Evolutionary conservation across 2,797 vertebrate genomes (phyloP), one percentile per base, ranked within the genome.

Genomic region (Xerus rutilus): DNA sequence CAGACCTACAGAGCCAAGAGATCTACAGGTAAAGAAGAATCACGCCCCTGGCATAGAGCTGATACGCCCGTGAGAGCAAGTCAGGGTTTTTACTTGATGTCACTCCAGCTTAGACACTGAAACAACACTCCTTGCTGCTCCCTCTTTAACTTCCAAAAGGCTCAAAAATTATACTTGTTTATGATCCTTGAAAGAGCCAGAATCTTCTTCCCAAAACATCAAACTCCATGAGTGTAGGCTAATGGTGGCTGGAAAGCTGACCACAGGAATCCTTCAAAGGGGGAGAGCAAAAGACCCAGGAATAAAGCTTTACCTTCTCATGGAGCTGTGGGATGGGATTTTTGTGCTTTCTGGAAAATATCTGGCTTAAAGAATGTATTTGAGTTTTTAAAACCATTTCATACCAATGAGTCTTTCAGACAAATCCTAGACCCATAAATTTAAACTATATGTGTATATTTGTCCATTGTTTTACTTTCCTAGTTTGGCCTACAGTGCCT

Each of bases 331-430:
- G 8, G 8, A 9, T 9, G 30, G 9, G 18, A 17, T 83, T 35
- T 28, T 30, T 23, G 21, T 2, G 1, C 21, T 64, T 32, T 69
- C 43, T 74, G 30, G 35, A 64, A 93, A 94, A 79, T 35, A 91
- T n/a, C 81, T 91, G 32, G 20, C 45, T 96, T 54, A 95, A 93
- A 83, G n/a, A 91, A 96, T 73, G 30, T 86, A 35, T 69, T 9
- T 64, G 52, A 91, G 52, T 81, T 96, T 57, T 85, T 76, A 87
- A 95, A 96, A 89, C 28, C 43, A 72, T 94, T 62, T 92, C 39
- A 96, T 84, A 79, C 84, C 86, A 93, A 35, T 32, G 43, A 72
- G 20, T 43, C 79, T 92, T 94, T 81, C 70, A 85, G 35, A 96
- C 43, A 94, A 96, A 93, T 81, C 59, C 83, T 6, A 49, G 15